A percentile compares a stretch with the other conserved stretches of the same genome.
Conservation (phyloP, 2,113 vertebrate species). For the Mastomys natalensis region DNA sequence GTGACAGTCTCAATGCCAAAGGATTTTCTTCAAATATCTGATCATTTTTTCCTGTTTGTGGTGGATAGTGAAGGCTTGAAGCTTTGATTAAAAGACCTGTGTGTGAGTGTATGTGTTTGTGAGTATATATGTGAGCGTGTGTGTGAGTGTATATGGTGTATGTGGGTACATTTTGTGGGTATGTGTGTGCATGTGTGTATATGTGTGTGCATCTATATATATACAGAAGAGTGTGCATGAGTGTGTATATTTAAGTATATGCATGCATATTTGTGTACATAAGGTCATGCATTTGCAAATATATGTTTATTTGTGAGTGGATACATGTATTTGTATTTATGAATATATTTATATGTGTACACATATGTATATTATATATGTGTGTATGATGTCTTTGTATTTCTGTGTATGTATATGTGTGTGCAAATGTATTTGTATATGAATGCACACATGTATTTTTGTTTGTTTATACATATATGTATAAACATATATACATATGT, state of each 20-base stretch:
- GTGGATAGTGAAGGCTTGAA: not conserved
- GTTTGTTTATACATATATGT: too few species aligned
- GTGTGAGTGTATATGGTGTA: not conserved
- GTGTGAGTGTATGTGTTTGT: not conserved
- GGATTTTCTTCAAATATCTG: not conserved
- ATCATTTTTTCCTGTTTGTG: not conserved
- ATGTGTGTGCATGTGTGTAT: not conserved
- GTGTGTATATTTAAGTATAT: not conserved
- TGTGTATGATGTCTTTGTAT: not conserved
- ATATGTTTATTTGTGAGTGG: not conserved
- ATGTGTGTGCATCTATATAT: too few species aligned
- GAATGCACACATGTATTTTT: not conserved
- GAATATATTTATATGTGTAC: not conserved
- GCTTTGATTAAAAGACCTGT: not conserved
- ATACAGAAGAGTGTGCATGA: too few species aligned
- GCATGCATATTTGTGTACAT: not conserved
- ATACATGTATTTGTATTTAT: not conserved
- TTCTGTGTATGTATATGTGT: not conserved
- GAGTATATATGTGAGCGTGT: not conserved
- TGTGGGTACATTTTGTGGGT: not conserved
- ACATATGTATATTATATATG: not conserved
- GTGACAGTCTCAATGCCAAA: not conserved
- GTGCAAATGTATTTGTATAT: not conserved
- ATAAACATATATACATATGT: not conserved
- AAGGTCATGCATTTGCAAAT: not conserved